These are phyloP conservation scores for Acanthornis magna DNA, from an alignment of 2,797 vertebrate species.

Conservation along the genomic window DNA sequence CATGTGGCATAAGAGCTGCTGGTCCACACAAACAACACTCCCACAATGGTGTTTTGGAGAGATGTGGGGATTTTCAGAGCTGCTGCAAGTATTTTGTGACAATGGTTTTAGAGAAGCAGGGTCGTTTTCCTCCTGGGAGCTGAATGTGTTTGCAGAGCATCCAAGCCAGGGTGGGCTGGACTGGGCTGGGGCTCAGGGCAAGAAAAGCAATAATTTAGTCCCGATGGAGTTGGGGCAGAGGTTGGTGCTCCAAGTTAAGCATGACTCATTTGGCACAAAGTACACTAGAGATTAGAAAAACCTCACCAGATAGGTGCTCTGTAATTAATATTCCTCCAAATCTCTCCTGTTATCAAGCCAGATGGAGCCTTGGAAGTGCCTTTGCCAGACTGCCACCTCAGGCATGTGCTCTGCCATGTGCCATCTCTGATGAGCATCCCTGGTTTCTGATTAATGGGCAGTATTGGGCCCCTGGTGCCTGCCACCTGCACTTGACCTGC, in stretches of 20 bases:
- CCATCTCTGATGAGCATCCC: background rate
- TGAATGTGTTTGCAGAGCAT: background rate
- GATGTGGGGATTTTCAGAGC: background rate
- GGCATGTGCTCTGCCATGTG: background rate
- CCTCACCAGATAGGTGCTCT: background rate
- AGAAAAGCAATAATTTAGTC: background rate
- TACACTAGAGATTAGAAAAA: background rate
- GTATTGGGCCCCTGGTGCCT: fast-evolving
- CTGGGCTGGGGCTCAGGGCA: background rate
- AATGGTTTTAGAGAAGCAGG: background rate
- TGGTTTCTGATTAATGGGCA: background rate
- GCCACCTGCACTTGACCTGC: background rate
- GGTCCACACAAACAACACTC: background rate
- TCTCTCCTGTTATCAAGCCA: background rate
- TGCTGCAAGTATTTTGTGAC: background rate
- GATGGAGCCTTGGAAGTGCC: background rate
- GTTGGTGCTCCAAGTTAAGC: background rate
- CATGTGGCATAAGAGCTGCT: background rate
- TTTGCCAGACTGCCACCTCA: background rate
- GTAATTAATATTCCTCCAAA: background rate
- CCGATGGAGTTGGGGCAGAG: background rate
- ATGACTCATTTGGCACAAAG: background rate
- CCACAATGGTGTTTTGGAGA: background rate
- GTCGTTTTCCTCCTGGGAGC: fast-evolving
- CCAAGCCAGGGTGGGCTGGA: background rate